Base-by-base conservation (phyloP, 2,888 invertebrate species). In the Pardosa pseudoannulata region DNA sequence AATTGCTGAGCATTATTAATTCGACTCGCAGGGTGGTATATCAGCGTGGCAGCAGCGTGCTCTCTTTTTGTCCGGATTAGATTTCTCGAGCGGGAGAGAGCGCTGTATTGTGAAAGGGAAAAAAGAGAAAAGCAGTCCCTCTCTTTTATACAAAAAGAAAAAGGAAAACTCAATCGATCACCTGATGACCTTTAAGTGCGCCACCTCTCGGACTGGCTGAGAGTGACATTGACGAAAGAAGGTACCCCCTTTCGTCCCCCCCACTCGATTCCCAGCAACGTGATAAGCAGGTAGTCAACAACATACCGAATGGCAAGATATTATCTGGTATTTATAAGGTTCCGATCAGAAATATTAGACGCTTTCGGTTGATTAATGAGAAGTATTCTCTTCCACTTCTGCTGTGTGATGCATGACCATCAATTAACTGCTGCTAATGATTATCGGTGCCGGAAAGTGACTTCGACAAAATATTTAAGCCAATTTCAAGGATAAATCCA, bases 121-220 rank as follows among this genome's bases (percentile, higher is more conserved):
- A 28, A 72, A 79, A 65, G 41, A 79, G 79, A 72, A 41, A 46
- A 41, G 19, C 79, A 13, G 32, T 23, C 23, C 23, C 56, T 56
- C n/a, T n/a, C n/a, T n/a, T n/a, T n/a, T 46, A 46, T 56, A 56
- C 41, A 50, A 64, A 62, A 65, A 64, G 70, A 72, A 64, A 79
- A 72, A 79, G 72, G 72, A 72, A 79, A 79, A 72, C 50, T 75
- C 79, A 79, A 79, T 79, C 79, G 79, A 79, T 79, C 79, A 79
- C 46, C 64, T 65, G 72, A 72, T 79, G 79, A 79, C 79, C 79
- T 79, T 79, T 79, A 79, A 65, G 64, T 62, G 79, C 79, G 79
- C 79, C 79, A 79, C 79, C 79, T 79, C 70, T 79, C 71, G 79
- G 79, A 72, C 79, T 65, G 19, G 29, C 9, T 9, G 41, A 23